Conservation (phyloP, 2,113 vertebrate species). For the Takifugu bimaculatus region DNA sequence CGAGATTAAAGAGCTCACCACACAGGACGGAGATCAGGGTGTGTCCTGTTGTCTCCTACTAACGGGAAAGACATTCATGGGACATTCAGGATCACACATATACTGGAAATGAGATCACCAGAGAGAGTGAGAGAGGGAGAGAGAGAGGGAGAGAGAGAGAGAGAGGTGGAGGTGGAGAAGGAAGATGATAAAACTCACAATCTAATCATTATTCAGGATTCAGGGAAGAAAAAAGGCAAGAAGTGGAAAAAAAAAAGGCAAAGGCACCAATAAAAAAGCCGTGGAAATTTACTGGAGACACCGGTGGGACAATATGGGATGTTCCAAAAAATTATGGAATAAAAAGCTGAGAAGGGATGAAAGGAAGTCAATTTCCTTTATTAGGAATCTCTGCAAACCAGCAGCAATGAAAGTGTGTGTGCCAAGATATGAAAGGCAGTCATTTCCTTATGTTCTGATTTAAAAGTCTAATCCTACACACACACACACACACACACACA, state of each 20-base stretch:
- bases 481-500: no score
- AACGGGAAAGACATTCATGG: conserved; percentile 28
- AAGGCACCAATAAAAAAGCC: neutral
- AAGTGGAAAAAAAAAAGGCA: conserved; percentile 1
- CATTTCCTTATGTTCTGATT: neutral
- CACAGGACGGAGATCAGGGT: conserved; percentile 35
- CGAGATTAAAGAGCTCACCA: conserved; percentile 18
- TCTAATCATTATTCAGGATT: no score
- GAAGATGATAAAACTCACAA: neutral
- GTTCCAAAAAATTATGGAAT: no score
- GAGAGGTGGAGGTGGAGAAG: neutral
- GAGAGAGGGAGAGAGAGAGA: neutral
- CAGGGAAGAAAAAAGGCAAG: no score
- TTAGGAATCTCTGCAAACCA: conserved; percentile 2
- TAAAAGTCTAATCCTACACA: no score
- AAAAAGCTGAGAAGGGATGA: neutral
- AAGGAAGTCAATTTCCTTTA: neutral
- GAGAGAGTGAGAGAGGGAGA: conserved; percentile 1
- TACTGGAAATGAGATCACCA: conserved; percentile 63
- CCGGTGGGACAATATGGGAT: no score
- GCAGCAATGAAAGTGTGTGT: neutral
- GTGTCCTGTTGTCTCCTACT: conserved; percentile 34
- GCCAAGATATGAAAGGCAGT: neutral
- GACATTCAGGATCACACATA: conserved; percentile 33
- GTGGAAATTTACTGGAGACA: no score